These are phyloP conservation scores for Tenthredo notha DNA, from an alignment of 2,888 invertebrate species.

Conservation along the genomic window DNA sequence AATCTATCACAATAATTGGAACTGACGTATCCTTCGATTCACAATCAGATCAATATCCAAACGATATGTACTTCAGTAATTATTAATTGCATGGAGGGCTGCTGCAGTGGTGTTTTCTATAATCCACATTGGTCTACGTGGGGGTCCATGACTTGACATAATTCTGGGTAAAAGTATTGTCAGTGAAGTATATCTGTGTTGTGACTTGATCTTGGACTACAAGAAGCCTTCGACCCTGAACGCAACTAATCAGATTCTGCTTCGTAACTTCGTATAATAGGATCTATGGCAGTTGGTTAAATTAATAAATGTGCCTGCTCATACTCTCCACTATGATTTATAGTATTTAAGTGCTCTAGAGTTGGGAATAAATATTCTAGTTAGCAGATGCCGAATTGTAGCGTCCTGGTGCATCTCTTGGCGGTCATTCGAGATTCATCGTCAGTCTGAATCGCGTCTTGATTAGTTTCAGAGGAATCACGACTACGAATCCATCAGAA, in stretches of 20 bases:
- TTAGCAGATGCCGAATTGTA: not conserved
- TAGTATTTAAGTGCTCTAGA: constrained; percentile 18
- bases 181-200: constrained; percentile 40
- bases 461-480: constrained; percentile 35
- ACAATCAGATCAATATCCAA: not conserved
- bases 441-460: constrained; percentile 34
- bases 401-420: not conserved
- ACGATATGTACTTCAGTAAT: constrained; percentile 44
- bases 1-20: not conserved
- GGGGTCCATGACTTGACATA: constrained; percentile 59
- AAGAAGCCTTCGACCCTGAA: constrained; percentile 21
- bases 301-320: constrained; percentile 61
- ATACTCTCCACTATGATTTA: constrained; percentile 52
- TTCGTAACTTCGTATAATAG: constrained; percentile 62
- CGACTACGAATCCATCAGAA: constrained; percentile 28
- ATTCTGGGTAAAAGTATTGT: constrained; percentile 57
- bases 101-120: constrained; percentile 55
- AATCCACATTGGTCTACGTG: constrained; percentile 52
- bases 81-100: constrained; percentile 56
- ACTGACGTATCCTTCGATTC: not conserved
- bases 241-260: constrained; percentile 62
- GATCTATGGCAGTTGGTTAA: constrained; percentile 58
- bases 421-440: constrained; percentile 41
- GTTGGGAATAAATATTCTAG: constrained; percentile 47
- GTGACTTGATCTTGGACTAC: constrained; percentile 45